Percentiles rank a stretch among this genome's conserved stretches.
These are phyloP conservation scores for Triplophysa rosa DNA, from an alignment of 2,113 vertebrate genomes.

Conservation along the genomic window DNA sequence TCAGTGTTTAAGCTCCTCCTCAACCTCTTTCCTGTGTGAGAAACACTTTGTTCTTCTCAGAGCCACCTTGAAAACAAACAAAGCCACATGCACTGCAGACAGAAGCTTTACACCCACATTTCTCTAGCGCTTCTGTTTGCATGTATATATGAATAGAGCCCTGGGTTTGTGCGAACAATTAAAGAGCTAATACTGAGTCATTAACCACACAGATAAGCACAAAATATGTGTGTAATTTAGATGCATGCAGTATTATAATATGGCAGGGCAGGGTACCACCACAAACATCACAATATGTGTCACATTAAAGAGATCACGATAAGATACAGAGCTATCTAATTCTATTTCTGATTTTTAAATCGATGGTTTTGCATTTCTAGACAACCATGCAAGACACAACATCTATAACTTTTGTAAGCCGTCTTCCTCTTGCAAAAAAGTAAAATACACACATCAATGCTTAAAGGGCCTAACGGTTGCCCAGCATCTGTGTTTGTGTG, in stretches of 20 bases:
- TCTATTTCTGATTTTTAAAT: too few species aligned
- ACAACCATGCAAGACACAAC: too few species aligned
- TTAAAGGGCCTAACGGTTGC: conserved; percentile 4
- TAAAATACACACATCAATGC: background rate
- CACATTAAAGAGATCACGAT: too few species aligned
- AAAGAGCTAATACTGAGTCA: background rate
- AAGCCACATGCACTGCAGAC: background rate
- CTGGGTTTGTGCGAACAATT: background rate
- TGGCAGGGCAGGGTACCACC: too few species aligned
- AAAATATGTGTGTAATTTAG: background rate
- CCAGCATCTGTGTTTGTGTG: conserved; percentile 9
- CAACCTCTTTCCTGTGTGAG: background rate
- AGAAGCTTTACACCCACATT: conserved; percentile 19
- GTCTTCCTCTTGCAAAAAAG: too few species aligned
- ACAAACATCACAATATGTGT: too few species aligned
- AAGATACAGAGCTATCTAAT: too few species aligned
- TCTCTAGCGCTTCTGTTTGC: background rate
- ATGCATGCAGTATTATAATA: background rate
- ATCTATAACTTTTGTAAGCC: too few species aligned
- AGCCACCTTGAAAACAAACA: background rate
- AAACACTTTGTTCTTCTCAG: background rate
- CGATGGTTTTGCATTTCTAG: too few species aligned
- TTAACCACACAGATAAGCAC: background rate
- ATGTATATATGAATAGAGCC: background rate
- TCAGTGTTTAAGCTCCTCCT: background rate